phyloP scores from a whole-genome alignment of 2,797 vertebrate species.

The Meda fulgida region DNA sequence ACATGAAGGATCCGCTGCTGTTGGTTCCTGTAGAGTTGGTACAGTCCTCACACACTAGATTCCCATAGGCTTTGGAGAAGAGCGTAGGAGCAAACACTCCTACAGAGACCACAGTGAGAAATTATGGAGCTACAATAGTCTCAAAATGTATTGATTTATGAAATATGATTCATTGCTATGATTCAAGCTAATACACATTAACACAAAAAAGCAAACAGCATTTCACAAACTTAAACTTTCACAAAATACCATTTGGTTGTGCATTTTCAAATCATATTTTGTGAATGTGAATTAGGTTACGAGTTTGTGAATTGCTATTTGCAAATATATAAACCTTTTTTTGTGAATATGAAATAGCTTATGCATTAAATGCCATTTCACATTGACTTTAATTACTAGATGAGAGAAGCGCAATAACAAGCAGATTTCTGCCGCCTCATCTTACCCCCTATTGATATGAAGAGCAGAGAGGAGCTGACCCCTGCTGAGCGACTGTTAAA shows the following conservation, averaged over 20 bases:
- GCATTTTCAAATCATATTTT: not conserved
- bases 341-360: not conserved
- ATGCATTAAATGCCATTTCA: not conserved
- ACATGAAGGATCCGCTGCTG: slow-evolving; percentile 79
- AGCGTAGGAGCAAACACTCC: slow-evolving; percentile 89
- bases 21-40: slow-evolving; percentile 72
- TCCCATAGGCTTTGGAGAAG: slow-evolving; percentile 91
- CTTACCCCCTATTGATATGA: slow-evolving; percentile 90
- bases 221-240: not conserved
- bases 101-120: slow-evolving; percentile 53
- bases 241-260: not conserved
- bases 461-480: slow-evolving; percentile 87
- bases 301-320: not conserved
- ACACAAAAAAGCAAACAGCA: not conserved
- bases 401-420: not conserved
- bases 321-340: not conserved
- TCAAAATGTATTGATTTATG: not conserved
- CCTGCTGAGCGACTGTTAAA: slow-evolving; percentile 90
- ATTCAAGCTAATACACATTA: not conserved
- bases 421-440: not conserved
- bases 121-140: not conserved
- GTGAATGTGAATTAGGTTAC: not conserved
- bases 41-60: slow-evolving; percentile 85
- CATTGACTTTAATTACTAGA: not conserved
- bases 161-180: not conserved